Percentiles rank a stretch among this genome's conserved stretches.
Conservation (phyloP, 2,797 vertebrate genomes). For the Sternotherus odoratus region DNA sequence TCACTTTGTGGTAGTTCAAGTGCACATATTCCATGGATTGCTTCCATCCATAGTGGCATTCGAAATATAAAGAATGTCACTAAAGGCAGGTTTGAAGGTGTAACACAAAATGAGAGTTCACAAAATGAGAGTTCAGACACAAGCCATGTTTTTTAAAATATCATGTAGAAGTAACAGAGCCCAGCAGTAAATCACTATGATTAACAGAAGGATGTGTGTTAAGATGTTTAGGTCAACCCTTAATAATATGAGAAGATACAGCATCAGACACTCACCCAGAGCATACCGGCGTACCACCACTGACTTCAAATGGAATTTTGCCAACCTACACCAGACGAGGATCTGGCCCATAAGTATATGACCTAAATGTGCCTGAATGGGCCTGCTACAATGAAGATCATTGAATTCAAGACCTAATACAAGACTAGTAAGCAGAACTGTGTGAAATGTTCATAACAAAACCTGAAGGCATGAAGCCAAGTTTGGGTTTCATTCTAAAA, state of each 20-base stretch:
- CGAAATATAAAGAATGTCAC: not conserved
- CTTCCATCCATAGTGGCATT: not conserved
- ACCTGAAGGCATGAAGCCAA: conserved; percentile 2
- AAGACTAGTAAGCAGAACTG: not conserved
- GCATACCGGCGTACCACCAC: not conserved
- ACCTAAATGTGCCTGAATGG: conserved; percentile 16
- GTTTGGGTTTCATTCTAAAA: conserved; percentile 23
- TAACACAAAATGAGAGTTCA: not conserved
- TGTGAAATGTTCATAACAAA: conserved; percentile 4
- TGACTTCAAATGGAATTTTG: not conserved
- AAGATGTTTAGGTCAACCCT: conserved; percentile 29
- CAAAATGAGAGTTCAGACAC: not conserved
- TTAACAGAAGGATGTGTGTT: not conserved
- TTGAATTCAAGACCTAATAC: not conserved
- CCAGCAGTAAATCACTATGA: not conserved
- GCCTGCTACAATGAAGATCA: not conserved
- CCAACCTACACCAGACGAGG: not conserved
- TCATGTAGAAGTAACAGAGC: not conserved
- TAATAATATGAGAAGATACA: not conserved
- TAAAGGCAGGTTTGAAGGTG: not conserved
- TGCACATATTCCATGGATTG: not conserved
- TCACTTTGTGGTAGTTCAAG: not conserved
- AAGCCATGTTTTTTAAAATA: conserved; percentile 13
- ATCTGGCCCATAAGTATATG: not conserved
- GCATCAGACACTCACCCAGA: conserved; percentile 10